These are phyloP conservation scores for Eupithecia tripunctaria DNA, from an alignment of 2,888 invertebrate species.

Conservation along the genomic window DNA sequence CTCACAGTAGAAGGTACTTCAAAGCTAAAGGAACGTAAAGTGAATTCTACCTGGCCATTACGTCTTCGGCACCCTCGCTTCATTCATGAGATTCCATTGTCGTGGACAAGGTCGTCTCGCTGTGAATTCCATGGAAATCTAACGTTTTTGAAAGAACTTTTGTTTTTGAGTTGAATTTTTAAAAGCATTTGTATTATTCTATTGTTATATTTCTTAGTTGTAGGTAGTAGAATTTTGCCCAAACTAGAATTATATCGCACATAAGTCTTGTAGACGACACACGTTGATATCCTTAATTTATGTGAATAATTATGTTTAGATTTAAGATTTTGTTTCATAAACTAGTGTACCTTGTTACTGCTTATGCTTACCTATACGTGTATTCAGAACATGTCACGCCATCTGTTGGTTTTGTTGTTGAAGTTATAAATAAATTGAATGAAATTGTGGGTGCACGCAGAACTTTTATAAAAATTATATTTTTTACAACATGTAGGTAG, in stretches of 20 bases:
- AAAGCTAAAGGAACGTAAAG: conserved; percentile 40
- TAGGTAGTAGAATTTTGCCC: neutral
- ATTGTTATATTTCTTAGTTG: neutral
- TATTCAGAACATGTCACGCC: too few species aligned
- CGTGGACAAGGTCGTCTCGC: conserved; percentile 29
- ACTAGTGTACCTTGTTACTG: too few species aligned
- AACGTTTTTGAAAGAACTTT: conserved; percentile 46
- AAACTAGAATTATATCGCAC: neutral
- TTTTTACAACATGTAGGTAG: too few species aligned
- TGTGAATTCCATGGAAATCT: conserved; percentile 63
- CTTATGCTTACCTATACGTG: too few species aligned
- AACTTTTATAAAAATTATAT: too few species aligned
- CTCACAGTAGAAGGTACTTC: conserved; percentile 7
- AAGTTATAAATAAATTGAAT: too few species aligned
- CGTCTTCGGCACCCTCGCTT: conserved; percentile 56
- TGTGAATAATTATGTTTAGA: too few species aligned
- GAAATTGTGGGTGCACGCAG: too few species aligned
- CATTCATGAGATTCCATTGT: conserved; percentile 66
- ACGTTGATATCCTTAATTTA: too few species aligned
- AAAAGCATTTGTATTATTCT: conserved; percentile 6
- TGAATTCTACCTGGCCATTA: conserved; percentile 59
- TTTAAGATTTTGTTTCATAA: too few species aligned
- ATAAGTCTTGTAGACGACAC: too few species aligned
- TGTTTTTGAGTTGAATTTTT: conserved; percentile 16
- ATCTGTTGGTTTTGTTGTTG: too few species aligned